phyloP scores from a whole-genome alignment of 2,888 invertebrate species.

The Pardosa pseudoannulata region DNA sequence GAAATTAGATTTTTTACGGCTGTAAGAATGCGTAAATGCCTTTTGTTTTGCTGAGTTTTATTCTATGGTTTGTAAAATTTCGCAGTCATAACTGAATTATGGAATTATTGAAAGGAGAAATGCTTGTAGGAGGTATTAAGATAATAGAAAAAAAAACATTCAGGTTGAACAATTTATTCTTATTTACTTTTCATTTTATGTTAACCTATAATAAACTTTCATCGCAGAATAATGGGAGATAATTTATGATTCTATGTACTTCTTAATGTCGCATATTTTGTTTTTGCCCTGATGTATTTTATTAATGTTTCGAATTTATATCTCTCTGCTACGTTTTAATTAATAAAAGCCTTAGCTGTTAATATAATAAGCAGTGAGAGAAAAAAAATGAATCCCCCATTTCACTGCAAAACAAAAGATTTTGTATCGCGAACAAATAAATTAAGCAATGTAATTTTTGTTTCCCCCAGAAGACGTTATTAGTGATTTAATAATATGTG shows the following conservation, averaged over 20 bases:
- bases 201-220: slow-evolving; percentile 2
- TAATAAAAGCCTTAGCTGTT: neutral
- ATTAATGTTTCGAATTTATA: neutral
- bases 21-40: neutral
- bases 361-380: neutral
- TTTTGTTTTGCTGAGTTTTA: neutral
- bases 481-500: too few species aligned
- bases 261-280: neutral
- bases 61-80: slow-evolving; percentile 8
- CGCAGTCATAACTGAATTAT: neutral
- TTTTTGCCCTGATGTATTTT: neutral
- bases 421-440: neutral
- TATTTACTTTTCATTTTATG: slow-evolving; percentile 14
- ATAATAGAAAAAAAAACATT: slow-evolving; percentile 5
- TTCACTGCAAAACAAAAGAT: neutral
- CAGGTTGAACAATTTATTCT: neutral
- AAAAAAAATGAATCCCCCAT: neutral
- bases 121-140: slow-evolving; percentile 1
- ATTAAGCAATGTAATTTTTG: too few species aligned
- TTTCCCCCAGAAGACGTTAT: too few species aligned
- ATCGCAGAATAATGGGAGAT: neutral
- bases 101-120: slow-evolving; percentile 13
- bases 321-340: neutral
- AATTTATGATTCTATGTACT: slow-evolving; percentile 10
- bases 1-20: neutral